These are phyloP conservation scores for Florisuga fusca DNA, from an alignment of 2,797 vertebrate genomes.

Conservation along the genomic window DNA sequence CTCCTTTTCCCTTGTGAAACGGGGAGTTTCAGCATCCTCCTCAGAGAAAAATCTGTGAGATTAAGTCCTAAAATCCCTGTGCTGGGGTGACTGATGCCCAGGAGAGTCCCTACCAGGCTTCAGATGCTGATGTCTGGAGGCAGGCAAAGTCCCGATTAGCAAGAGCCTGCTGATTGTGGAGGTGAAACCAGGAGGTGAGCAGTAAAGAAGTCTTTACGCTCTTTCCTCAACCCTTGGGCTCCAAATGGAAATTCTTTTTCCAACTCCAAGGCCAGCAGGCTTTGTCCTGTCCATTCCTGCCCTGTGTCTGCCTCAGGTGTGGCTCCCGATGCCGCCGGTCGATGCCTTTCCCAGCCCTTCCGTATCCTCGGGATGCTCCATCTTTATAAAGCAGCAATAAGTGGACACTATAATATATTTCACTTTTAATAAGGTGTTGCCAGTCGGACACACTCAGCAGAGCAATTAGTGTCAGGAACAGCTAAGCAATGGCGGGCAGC, in stretches of 20 bases:
- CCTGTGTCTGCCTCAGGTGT: not conserved
- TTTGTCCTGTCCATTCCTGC: not conserved
- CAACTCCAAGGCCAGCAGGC: not conserved
- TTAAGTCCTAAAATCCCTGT: not conserved
- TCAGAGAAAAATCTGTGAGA: not conserved
- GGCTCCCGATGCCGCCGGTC: not conserved
- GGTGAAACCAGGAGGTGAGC: not conserved
- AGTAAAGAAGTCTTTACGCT: not conserved
- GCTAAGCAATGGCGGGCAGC: conserved; percentile 72
- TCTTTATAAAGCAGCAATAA: conserved; percentile 81
- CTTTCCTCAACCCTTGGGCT: not conserved
- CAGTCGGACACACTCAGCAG: conserved; percentile 71
- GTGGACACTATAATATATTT: conserved; percentile 82
- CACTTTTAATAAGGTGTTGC: conserved; percentile 85
- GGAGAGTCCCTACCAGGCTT: not conserved
- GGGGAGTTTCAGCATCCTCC: not conserved
- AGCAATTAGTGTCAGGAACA: conserved; percentile 81
- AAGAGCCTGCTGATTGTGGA: not conserved
- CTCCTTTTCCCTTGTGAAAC: not conserved
- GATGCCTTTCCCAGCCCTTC: conserved; percentile 63
- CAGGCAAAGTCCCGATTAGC: fast-evolving
- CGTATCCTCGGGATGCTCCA: conserved; percentile 57
- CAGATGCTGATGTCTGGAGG: not conserved
- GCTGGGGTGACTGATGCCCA: not conserved
- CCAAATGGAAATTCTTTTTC: not conserved